Conservation (phyloP, 2,888 invertebrate genomes). For the Pecten maximus region DNA sequence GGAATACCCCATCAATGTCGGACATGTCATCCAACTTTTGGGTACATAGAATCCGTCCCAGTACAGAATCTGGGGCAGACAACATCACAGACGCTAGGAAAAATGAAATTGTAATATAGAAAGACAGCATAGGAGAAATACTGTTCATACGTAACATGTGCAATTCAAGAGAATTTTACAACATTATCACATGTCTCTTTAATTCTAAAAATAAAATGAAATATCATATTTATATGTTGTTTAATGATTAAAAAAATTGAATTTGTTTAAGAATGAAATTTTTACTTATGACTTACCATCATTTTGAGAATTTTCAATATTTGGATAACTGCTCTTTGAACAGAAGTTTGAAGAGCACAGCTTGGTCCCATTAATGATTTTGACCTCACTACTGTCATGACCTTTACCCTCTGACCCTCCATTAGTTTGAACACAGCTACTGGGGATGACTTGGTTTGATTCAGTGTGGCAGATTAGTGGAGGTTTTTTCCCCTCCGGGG, state of each 20-base stretch:
- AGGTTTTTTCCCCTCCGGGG: slow-evolving; percentile 48
- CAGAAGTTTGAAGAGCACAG: neutral
- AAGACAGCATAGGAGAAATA: neutral
- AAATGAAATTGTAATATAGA: neutral
- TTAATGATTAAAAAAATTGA: too few relatives aligned
- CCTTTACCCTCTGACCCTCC: slow-evolving; percentile 26
- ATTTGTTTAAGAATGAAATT: neutral
- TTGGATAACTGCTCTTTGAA: neutral
- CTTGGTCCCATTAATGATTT: neutral
- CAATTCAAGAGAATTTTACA: too few relatives aligned
- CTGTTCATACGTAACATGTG: neutral
- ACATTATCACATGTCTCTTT: too few relatives aligned
- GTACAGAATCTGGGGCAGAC: slow-evolving; percentile 84
- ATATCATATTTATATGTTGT: too few relatives aligned
- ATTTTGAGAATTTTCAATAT: neutral
- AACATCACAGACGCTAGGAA: neutral
- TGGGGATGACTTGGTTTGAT: neutral
- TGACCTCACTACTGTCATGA: neutral
- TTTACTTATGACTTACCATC: neutral
- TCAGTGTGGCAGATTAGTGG: neutral
- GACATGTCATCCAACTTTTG: slow-evolving; percentile 85
- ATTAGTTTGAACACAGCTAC: neutral
- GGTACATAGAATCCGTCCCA: slow-evolving; percentile 86
- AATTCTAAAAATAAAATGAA: too few relatives aligned
- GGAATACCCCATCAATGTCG: slow-evolving; percentile 81